These are phyloP conservation scores for Harmothoe impar DNA, from an alignment of 2,888 invertebrate species.

Conservation along the genomic window DNA sequence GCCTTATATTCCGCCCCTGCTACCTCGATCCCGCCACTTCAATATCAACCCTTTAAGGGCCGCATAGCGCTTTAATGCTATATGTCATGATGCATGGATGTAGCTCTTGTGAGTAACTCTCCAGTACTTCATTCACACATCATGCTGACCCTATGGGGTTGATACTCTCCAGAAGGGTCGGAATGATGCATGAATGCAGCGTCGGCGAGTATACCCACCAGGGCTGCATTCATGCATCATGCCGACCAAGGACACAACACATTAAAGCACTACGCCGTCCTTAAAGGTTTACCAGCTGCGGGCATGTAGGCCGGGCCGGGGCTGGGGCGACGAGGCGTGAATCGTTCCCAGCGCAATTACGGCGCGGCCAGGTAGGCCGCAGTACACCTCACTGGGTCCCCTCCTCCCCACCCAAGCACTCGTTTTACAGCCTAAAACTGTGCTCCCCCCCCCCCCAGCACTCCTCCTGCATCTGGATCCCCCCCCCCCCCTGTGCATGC, in stretches of 20 bases:
- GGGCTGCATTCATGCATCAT: too few species aligned
- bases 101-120: too few species aligned
- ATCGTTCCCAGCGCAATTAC: slow-evolving; percentile 34
- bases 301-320: neutral
- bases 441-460: neutral
- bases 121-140: too few species aligned
- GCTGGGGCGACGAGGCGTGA: neutral
- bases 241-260: too few species aligned
- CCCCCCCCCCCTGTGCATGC: neutral
- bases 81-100: too few species aligned
- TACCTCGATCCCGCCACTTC: slow-evolving; percentile 11
- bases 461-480: neutral
- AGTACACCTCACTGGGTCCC: neutral
- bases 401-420: neutral
- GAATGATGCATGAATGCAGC: too few species aligned
- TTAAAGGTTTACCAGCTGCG: too few species aligned
- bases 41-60: neutral
- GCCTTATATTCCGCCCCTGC: neutral
- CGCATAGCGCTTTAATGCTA: too few species aligned
- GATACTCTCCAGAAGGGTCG: too few species aligned
- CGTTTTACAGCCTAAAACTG: neutral
- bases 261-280: too few species aligned
- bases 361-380: neutral
- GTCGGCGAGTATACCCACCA: too few species aligned
- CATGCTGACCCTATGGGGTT: too few species aligned